Conservation (phyloP, 2,888 invertebrate genomes). For the Caenorhabditis sinica region DNA sequence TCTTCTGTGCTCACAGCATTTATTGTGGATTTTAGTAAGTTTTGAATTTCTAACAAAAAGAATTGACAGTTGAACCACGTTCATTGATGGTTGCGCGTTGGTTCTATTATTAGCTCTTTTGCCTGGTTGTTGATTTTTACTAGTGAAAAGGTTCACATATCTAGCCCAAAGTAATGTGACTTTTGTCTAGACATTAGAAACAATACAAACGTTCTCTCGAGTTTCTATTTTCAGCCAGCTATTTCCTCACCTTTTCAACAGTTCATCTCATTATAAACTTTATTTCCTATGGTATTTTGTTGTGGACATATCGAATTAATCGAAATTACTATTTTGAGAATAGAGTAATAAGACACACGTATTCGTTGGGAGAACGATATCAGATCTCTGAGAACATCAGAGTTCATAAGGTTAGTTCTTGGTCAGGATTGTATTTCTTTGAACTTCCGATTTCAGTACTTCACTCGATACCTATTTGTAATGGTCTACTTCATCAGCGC, state of each 20-base stretch:
- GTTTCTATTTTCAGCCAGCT: not conserved
- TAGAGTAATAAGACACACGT: not conserved
- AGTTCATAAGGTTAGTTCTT: not conserved
- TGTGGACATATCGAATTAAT: not conserved
- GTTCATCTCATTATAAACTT: constrained; percentile 9
- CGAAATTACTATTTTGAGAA: constrained; percentile 5
- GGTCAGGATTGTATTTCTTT: not conserved
- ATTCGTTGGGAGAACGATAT: constrained; percentile 3
- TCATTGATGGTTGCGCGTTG: not conserved
- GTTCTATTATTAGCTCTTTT: too few relatives aligned
- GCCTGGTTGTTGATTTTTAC: too few relatives aligned
- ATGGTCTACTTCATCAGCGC: not conserved
- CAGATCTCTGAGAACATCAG: constrained; percentile 10
- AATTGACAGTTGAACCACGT: not conserved
- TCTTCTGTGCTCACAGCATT: not conserved
- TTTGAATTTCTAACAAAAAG: not conserved
- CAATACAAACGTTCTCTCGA: not conserved
- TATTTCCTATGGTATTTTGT: not conserved
- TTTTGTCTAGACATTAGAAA: not conserved
- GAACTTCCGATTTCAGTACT: not conserved
- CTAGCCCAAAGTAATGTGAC: not conserved
- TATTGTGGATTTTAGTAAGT: constrained; percentile 16
- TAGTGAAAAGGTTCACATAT: not conserved
- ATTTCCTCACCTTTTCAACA: not conserved
- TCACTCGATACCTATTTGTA: not conserved